Base-by-base conservation (phyloP, 2,888 invertebrate genomes). In the Nomada lathburiana region DNA sequence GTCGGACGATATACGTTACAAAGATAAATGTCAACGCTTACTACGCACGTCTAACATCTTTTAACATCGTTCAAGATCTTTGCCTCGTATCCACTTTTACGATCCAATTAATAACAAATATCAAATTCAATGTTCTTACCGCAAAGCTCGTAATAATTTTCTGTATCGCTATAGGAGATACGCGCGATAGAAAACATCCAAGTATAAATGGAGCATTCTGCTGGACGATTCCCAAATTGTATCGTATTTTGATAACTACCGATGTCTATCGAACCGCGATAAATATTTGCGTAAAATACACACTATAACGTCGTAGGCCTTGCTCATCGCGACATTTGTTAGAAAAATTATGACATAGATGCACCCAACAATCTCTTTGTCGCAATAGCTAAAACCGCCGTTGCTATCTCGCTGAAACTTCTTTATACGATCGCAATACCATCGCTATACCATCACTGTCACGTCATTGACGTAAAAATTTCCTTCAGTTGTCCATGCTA, bases 401-500 rank as follows among this genome's bases (percentile, higher is more conserved):
- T 78, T 50, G 13, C 16, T 29, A 55, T 11, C 42, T 52, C 4
- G 36, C 36, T 36, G 7, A 36, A 36, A 36, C 36, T 36, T 36
- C 36, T 5, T 36, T 36, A 7, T 36, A 5, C 7, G 7, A 5
- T 36, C 36, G 36, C 47, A 13, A 11, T 26, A 70, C 4, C 64
- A 57, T 57, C 50, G 63, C 50, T 47, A 47, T 63, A 63, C 78
- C 55, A 69, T 26, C 42, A 69, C 47, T 42, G 55, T 68, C 68
- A 47, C 52, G 55, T 68, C n/a, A 52, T 20, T 52, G 23, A 52
- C 16, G n/a, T 60, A 23, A 70, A 79, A 70, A 42, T 47, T 53
- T 23, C 26, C 36, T 65, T 60, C 16, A 59, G 79, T 23, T 64
- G 23, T 47, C 53, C 16, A 53, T 65, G 11, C 0, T n/a, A 57